Percentiles rank a stretch among this genome's conserved stretches.
Evolutionary conservation across 1,140 invertebrate genomes (phyloP).

Genomic region (Cydia fagiglandana): DNA sequence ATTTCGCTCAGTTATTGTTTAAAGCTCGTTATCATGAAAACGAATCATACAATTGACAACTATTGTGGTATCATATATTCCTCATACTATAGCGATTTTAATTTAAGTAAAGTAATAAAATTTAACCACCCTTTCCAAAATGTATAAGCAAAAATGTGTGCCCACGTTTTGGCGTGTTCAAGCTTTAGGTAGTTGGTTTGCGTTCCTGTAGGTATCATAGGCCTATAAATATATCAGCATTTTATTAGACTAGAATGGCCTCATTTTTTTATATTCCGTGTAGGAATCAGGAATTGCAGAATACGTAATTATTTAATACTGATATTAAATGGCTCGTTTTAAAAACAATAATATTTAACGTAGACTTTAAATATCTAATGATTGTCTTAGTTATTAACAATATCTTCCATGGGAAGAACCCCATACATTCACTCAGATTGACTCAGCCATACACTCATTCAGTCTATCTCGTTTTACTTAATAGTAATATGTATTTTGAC

Average conservation of each 20-base stretch:
- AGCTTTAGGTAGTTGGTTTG: background rate
- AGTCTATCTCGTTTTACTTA: background rate
- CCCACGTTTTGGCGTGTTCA: too few relatives aligned
- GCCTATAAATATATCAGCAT: background rate
- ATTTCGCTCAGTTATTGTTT: too few relatives aligned
- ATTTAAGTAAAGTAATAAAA: too few relatives aligned
- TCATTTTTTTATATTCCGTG: background rate
- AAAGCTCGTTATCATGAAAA: too few relatives aligned
- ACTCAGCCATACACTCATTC: background rate
- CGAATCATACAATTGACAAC: too few relatives aligned
- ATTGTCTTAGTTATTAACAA: background rate
- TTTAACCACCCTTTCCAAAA: too few relatives aligned
- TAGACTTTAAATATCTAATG: background rate
- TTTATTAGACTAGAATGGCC: background rate
- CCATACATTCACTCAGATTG: background rate
- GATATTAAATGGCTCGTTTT: background rate
- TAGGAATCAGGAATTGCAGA: constrained; percentile 5
- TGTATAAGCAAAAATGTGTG: too few relatives aligned
- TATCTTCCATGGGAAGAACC: background rate
- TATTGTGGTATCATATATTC: too few relatives aligned
- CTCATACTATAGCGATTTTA: too few relatives aligned
- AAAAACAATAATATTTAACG: background rate
- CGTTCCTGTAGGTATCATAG: background rate
- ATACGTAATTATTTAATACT: background rate
- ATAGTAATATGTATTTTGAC: background rate